These are phyloP conservation scores for Phenacoccus solenopsis DNA, from an alignment of 1,140 invertebrate species.

Conservation along the genomic window DNA sequence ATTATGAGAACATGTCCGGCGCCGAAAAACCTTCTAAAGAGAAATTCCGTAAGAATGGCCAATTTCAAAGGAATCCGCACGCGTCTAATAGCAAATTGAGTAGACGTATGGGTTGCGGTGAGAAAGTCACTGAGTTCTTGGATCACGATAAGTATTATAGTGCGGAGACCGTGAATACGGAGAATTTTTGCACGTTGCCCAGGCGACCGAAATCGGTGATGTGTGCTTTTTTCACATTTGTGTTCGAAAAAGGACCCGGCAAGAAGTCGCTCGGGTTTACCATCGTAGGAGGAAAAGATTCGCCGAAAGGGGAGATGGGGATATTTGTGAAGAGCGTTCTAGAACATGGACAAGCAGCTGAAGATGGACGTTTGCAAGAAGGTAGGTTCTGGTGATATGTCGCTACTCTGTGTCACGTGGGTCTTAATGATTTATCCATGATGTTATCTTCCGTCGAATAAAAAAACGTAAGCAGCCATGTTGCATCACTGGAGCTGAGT, in stretches of 20 bases:
- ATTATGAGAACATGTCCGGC: constrained; percentile 40
- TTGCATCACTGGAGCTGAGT: too few relatives aligned
- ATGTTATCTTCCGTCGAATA: too few relatives aligned
- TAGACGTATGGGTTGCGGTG: neutral
- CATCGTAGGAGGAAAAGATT: constrained; percentile 70
- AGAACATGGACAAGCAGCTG: constrained; percentile 52
- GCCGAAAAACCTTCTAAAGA: neutral
- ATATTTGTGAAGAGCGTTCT: constrained; percentile 61
- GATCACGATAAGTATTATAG: neutral
- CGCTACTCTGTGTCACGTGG: too few relatives aligned
- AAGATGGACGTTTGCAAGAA: constrained; percentile 52
- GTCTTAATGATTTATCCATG: too few relatives aligned
- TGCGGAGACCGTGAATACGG: neutral
- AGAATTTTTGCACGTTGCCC: constrained; percentile 56
- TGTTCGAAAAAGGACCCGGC: constrained; percentile 63
- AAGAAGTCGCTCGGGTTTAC: constrained; percentile 81
- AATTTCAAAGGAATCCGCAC: constrained; percentile 6
- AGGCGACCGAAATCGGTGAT: constrained; percentile 47
- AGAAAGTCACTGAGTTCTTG: neutral
- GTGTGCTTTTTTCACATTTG: constrained; percentile 57
- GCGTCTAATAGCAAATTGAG: neutral
- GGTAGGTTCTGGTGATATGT: too few relatives aligned
- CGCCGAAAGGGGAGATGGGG: constrained; percentile 52
- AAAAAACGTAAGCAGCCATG: too few relatives aligned
- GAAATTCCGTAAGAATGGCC: neutral